Base-by-base conservation (phyloP, 2,888 invertebrate genomes). In the Diadromus collaris region DNA sequence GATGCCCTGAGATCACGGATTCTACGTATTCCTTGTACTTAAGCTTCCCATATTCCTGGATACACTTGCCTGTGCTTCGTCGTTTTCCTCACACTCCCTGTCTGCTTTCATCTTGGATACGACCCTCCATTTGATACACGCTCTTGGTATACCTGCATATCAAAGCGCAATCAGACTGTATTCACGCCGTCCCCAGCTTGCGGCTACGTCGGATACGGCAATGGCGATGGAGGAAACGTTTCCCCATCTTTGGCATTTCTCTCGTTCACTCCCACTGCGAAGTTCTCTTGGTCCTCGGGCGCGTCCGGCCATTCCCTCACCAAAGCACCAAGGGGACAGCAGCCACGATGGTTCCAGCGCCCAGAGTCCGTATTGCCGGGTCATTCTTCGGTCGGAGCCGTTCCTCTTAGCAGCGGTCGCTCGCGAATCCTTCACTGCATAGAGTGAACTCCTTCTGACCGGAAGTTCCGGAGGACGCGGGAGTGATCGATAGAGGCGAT, bases 111-210 rank as follows among this genome's bases (percentile, higher is more conserved):
- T 19, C 21, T 21, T 29, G 21, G 46, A 41, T 29, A 46, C 56
- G 21, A 4, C 38, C 7, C 29, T 24, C 44, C 74, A 38, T 61
- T 27, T 29, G 56, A 16, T 41, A 16, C 5, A 41, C 38, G 38
- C 13, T 41, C n/a, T 38, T 16, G 16, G 16, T 41, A 5, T 16
- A 41, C 38, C 16, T 41, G 44, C 56, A 60, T 74, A 72, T 82
- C 76, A 72, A 60, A 61, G 78, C 41, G 48, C 77, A 81, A 82
- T 82, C 78, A 73, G 73, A 64, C 51, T 32, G 78, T 70, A 81
- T 82, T 74, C 75, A 63, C 29, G 48, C 54, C 21, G 44, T n/a
- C 46, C n/a, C 10, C 34, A 27, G 13, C 58, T 58, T 44, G 69
- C 21, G 46, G 69, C 41, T 58, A 58, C 21, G n/a, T n/a, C 21